phyloP scores from a whole-genome alignment of 2,113 vertebrate species.

The Gobiocypris rarus region DNA sequence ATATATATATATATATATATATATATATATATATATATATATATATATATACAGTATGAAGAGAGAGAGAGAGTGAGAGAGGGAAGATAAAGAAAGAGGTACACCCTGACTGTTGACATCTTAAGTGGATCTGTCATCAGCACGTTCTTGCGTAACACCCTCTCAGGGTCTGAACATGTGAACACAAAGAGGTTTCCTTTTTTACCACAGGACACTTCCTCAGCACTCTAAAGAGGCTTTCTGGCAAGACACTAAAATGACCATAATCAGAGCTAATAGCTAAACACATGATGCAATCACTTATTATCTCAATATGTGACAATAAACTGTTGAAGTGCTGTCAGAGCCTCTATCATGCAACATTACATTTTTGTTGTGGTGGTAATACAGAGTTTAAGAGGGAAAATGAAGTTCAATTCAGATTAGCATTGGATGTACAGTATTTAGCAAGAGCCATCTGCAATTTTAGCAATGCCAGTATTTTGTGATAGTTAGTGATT shows the following conservation, averaged over 20 bases:
- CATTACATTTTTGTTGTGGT: neutral
- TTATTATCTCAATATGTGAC: neutral
- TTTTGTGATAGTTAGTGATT: neutral
- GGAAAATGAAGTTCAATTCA: neutral
- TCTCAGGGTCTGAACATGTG: conserved; percentile 57
- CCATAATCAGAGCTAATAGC: neutral
- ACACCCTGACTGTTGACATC: conserved; percentile 50
- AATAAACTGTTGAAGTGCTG: too few species aligned
- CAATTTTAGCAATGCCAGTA: neutral
- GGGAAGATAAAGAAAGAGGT: conserved; percentile 29
- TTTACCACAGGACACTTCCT: neutral
- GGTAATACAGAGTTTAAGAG: neutral
- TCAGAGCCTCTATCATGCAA: neutral
- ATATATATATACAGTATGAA: too few species aligned
- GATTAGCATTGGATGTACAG: neutral
- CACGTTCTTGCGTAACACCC: conserved; percentile 62
- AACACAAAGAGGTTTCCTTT: conserved; percentile 57
- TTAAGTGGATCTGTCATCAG: conserved; percentile 67
- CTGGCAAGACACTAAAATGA: neutral
- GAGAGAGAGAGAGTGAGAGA: neutral
- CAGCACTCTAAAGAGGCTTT: conserved; percentile 28
- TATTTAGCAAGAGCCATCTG: neutral
- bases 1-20: too few species aligned
- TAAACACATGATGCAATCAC: neutral
- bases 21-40: too few species aligned